A percentile compares a stretch with the other conserved stretches of the same genome.
Conservation (phyloP, 2,797 vertebrate genomes). For the Syndactyla subalaris region DNA sequence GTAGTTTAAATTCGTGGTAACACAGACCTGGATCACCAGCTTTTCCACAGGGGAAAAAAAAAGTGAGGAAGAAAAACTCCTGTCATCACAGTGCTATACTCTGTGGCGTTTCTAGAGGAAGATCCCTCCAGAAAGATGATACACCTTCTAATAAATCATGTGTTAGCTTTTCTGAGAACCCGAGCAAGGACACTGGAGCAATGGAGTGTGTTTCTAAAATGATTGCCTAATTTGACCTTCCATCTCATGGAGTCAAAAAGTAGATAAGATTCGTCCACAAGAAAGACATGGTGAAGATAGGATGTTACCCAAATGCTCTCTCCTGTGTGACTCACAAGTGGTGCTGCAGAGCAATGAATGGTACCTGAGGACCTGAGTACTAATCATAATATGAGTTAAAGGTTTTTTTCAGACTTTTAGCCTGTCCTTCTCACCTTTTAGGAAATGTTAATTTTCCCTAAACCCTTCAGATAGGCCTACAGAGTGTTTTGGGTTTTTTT, state of each 20-base stretch:
- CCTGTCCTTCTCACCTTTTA: background rate
- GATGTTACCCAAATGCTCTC: background rate
- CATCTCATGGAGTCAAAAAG: background rate
- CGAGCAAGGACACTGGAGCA: background rate
- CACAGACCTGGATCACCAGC: background rate
- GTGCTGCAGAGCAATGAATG: background rate
- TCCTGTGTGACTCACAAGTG: background rate
- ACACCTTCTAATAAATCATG: background rate
- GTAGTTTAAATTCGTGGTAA: background rate
- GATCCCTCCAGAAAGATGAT: background rate
- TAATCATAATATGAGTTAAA: background rate
- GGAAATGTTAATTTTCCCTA: background rate
- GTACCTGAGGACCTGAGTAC: background rate
- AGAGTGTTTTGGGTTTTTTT: background rate
- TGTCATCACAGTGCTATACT: background rate
- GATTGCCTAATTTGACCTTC: background rate
- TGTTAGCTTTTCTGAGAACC: background rate
- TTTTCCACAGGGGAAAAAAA: background rate
- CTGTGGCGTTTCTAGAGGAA: background rate
- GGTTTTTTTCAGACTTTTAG: background rate
- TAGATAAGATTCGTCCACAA: background rate
- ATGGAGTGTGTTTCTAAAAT: background rate
- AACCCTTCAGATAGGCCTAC: background rate
- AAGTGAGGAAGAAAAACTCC: background rate
- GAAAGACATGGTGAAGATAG: background rate